phyloP scores from a whole-genome alignment of 2,888 invertebrate genomes.

The Helicoverpa assulta region DNA sequence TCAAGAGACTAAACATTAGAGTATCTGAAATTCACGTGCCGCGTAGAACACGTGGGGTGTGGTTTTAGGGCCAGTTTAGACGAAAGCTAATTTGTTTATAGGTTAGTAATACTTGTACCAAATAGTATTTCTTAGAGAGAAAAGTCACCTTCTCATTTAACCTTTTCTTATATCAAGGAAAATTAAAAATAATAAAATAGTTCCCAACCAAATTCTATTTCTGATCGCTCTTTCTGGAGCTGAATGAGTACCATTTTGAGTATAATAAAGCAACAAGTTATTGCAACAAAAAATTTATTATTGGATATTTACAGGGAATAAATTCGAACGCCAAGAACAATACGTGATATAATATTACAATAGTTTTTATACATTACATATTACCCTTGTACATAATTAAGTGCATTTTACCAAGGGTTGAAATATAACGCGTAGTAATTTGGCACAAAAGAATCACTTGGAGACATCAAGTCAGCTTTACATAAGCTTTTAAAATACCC shows the following conservation, averaged over 20 bases:
- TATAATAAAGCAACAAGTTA: conserved; percentile 32
- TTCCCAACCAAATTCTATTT: no score
- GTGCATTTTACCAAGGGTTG: not conserved
- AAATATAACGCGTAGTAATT: conserved; percentile 7
- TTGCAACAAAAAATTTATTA: conserved; percentile 61
- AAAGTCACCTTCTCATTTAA: not conserved
- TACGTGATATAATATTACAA: conserved; percentile 16
- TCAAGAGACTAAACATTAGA: conserved; percentile 12
- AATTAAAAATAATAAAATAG: no score
- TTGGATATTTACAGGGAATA: conserved; percentile 61
- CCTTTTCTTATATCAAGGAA: not conserved
- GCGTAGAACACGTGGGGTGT: not conserved
- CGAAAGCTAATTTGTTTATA: not conserved
- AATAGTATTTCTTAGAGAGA: no score
- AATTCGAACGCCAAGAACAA: conserved; percentile 26
- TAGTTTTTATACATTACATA: conserved; percentile 15
- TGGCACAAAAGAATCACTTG: conserved; percentile 37
- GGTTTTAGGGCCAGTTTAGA: conserved; percentile 12
- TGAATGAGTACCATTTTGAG: conserved; percentile 1
- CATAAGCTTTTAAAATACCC: conserved; percentile 29
- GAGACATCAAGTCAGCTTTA: conserved; percentile 6
- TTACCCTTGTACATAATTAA: not conserved
- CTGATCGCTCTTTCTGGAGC: no score
- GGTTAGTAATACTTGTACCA: not conserved
- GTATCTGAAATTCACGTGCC: conserved; percentile 23